phyloP scores from a whole-genome alignment of 2,113 vertebrate genomes.

The Tachuris rubrigastra region DNA sequence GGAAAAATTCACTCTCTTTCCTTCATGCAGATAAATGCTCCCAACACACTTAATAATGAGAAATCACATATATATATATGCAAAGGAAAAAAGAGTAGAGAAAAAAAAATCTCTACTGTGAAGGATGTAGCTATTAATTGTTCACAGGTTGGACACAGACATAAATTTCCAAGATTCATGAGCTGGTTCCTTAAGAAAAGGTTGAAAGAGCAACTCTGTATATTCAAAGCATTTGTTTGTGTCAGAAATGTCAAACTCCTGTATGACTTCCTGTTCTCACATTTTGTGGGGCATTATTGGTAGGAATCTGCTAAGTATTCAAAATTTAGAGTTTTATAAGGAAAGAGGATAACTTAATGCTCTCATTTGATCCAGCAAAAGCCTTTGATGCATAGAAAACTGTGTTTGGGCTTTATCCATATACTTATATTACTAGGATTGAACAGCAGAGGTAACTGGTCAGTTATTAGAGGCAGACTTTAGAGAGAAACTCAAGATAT shows the following conservation, averaged over 20 bases:
- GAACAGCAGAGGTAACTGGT: background rate
- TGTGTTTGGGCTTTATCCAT: background rate
- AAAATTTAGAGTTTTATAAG: background rate
- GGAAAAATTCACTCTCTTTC: conserved; percentile 49
- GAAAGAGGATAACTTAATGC: background rate
- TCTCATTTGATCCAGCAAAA: background rate
- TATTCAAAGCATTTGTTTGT: background rate
- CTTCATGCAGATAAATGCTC: conserved; percentile 19
- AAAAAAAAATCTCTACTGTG: background rate
- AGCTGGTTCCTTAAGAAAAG: background rate
- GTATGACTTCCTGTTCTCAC: background rate
- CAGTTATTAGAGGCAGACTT: background rate
- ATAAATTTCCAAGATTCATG: conserved; percentile 32
- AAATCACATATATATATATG: background rate
- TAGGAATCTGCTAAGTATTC: background rate
- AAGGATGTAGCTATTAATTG: conserved; percentile 51
- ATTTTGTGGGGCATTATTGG: background rate
- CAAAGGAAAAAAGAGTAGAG: background rate
- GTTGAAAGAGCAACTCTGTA: background rate
- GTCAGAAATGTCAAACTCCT: background rate
- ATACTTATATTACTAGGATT: background rate
- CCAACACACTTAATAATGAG: conserved; percentile 47
- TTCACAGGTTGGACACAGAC: conserved; percentile 23
- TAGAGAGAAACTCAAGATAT: background rate
- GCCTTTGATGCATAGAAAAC: background rate